These are phyloP conservation scores for Sceloporus tristichus DNA, from an alignment of 2,113 vertebrate species.

Conservation along the genomic window DNA sequence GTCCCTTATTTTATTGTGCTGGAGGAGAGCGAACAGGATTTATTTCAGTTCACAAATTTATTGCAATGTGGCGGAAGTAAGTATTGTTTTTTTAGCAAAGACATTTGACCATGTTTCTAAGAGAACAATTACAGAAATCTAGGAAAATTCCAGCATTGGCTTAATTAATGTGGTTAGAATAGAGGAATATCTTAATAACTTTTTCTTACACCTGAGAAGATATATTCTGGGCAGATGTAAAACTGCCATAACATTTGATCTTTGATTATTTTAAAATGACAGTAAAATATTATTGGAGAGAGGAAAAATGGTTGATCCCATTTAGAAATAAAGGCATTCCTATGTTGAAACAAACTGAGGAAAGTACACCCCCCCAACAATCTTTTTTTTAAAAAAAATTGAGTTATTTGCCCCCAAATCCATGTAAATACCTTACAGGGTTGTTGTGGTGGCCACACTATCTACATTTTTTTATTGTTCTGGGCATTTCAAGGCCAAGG, in stretches of 20 bases:
- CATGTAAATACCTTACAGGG: too few species aligned
- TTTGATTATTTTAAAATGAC: constrained; percentile 1
- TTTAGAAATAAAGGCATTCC: neutral
- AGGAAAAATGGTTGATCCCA: neutral
- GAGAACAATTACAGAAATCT: neutral
- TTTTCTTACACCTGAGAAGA: neutral
- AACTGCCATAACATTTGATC: neutral
- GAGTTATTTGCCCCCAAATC: too few species aligned
- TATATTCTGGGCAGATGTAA: neutral
- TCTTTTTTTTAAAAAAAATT: too few species aligned
- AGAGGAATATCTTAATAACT: neutral
- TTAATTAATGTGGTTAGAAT: neutral
- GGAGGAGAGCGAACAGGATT: constrained; percentile 93
- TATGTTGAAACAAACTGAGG: neutral
- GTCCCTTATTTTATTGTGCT: constrained; percentile 89
- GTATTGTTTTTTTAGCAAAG: constrained; percentile 59
- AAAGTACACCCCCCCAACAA: too few species aligned
- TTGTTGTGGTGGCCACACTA: too few species aligned
- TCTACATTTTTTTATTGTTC: too few species aligned
- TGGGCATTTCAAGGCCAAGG: too few species aligned
- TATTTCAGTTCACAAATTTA: constrained; percentile 95
- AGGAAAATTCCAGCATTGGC: neutral
- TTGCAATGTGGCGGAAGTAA: constrained; percentile 99
- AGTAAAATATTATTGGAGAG: neutral
- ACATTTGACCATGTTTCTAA: constrained; percentile 8